Base-by-base conservation (phyloP, 2,888 invertebrate species). In the Scaptomyza reducta region DNA sequence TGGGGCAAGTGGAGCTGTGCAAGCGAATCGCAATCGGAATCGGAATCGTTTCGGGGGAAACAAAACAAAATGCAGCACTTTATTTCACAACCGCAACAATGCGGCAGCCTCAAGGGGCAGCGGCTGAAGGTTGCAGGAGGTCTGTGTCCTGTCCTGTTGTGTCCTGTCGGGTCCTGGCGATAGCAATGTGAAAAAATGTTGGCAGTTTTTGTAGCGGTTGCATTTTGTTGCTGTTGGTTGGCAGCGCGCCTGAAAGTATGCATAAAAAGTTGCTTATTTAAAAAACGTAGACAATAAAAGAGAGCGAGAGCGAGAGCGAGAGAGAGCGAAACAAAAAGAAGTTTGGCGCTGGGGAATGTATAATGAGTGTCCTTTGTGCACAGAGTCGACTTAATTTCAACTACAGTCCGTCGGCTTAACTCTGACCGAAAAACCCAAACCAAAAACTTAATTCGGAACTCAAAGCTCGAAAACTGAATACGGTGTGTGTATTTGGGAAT, bases 351-450 rank as follows among this genome's bases (percentile, higher is more conserved):
- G 67, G 51, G 57, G 57, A 60, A 70, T 70, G 77, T 79, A 80
- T 80, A 80, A 80, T 80, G 83, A 83, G 83, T 74, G 80, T 79
- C 80, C 77, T 77, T 79, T 80, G 80, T 77, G 74, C 55, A 40
- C 38, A 57, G 70, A 65, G 57, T 60, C 55, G 47, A 58, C 65
- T 66, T 66, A 63, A 66, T 66, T 66, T 66, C 46, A 66, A 44
- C 64, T 47, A 31, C 46, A 57, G 27, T 41, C 62, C 27, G 50
- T 44, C 67, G 27, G 66, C 59, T 54, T 54, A 49, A 49, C 49
- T 41, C 63, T 31, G 18, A 18, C 47, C 13, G 13, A n/a, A 42
- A 42, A 42, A 42, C 3, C 22, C 13, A 22, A n/a, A 44, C 42
- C 10, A 13, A 25, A 25, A 42, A 49, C 4, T 13, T 0, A 41